These are phyloP conservation scores for Eupeodes latifasciatus DNA, from an alignment of 2,888 invertebrate genomes.

Conservation along the genomic window DNA sequence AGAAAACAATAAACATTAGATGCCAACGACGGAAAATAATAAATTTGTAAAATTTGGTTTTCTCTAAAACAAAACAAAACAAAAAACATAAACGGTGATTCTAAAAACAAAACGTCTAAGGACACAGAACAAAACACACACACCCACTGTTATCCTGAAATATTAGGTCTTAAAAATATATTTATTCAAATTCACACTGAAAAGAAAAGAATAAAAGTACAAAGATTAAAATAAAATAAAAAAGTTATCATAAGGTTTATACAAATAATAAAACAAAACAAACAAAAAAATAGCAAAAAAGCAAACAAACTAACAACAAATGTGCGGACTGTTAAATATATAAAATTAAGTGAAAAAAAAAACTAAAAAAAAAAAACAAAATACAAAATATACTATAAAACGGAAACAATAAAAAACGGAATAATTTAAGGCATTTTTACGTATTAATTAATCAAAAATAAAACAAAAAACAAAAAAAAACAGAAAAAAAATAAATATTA, in stretches of 20 bases:
- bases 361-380: conserved; percentile 78
- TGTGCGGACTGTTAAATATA: conserved; percentile 70
- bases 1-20: conserved; percentile 39
- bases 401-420: conserved; percentile 80
- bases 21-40: conserved; percentile 65
- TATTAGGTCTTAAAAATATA: conserved; percentile 72
- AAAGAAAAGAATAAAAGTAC: conserved; percentile 77
- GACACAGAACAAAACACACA: conserved; percentile 75
- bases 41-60: conserved; percentile 41
- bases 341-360: conserved; percentile 67
- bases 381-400: conserved; percentile 78
- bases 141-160: conserved; percentile 76
- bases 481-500: conserved; percentile 10
- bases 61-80: not conserved
- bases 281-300: conserved; percentile 43
- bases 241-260: conserved; percentile 76
- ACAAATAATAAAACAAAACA: conserved; percentile 46
- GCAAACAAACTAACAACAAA: conserved; percentile 59
- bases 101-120: conserved; percentile 65
- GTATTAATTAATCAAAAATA: conserved; percentile 60
- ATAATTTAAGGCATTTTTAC: conserved; percentile 79
- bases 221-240: conserved; percentile 67
- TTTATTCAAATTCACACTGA: conserved; percentile 75
- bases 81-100: conserved; percentile 68
- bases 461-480: conserved; percentile 38